These are phyloP conservation scores for Pelecanus crispus DNA, from an alignment of 2,113 vertebrate species.

Conservation along the genomic window DNA sequence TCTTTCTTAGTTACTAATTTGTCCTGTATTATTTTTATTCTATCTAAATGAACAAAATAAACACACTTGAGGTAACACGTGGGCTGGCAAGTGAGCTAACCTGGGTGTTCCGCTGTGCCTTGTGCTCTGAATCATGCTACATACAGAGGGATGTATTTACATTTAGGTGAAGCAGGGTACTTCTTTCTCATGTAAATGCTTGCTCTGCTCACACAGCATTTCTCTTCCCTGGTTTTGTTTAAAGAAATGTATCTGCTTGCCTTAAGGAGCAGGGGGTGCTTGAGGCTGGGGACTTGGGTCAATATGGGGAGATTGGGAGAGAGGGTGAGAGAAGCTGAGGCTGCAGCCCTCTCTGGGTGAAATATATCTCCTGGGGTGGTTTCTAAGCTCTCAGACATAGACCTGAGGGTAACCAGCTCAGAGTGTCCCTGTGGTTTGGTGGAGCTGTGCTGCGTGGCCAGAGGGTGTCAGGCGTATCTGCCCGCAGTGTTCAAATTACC, in stretches of 20 bases:
- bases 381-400: neutral
- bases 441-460: neutral
- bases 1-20: too few relatives aligned
- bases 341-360: neutral
- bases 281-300: neutral
- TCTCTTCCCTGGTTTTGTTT: neutral
- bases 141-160: neutral
- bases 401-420: neutral
- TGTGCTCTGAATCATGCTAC: neutral
- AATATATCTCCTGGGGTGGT: neutral
- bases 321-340: neutral
- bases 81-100: neutral
- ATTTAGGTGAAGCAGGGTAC: neutral
- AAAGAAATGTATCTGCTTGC: neutral
- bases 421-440: neutral
- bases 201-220: neutral
- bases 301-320: too few relatives aligned
- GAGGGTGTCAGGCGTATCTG: neutral
- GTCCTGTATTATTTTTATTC: too few relatives aligned
- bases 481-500: neutral
- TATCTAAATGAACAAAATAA: too few relatives aligned
- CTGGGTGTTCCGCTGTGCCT: neutral
- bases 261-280: neutral
- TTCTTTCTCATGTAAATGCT: neutral
- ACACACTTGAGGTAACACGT: too few relatives aligned